Evolutionary conservation across 2,888 invertebrate genomes (phyloP), one percentile per base, ranked within the genome.

Genomic region (Agriopis leucophaearia): DNA sequence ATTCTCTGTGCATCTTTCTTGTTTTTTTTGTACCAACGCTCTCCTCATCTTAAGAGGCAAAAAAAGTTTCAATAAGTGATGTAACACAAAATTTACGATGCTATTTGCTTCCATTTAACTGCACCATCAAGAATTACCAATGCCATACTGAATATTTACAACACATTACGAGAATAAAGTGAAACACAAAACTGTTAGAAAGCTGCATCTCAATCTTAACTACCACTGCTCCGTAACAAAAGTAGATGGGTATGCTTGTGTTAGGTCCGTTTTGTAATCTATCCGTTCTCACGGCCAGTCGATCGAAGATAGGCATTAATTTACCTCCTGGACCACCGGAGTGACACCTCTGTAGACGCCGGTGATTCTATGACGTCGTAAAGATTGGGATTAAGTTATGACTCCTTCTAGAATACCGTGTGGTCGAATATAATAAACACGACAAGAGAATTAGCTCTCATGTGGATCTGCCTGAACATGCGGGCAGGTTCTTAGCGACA

Each of bases 251-350:
- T 35, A 54, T n/a, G n/a, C 18, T 18, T 8, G 40, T 12, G 7
- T 42, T 55, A 72, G 60, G 64, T 70, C 64, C 59, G 59, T 75
- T 67, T 73, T 79, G 78, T 77, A 82, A 81, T 77, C 76, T 70
- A 80, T 80, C 75, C 72, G 69, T 82, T 84, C 85, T 80, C 83
- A 84, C 85, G 83, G 78, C 13, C 36, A n/a, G 59, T 38, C 50
- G 67, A 63, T 64, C 55, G 59, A n/a, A 55, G 54, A 57, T 48
- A 84, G 82, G 77, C 74, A 76, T 77, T 81, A 86, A 87, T 87
- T 87, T 87, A 88, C 87, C 84, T 85, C 87, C 81, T 78, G 77
- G 84, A 80, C 78, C 81, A 78, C 81, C 80, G 51, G 45, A 61
- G 61, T 54, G 66, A 61, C 67, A 51, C 59, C 59, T 68, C 59